These are phyloP conservation scores for Eufriesea mexicana DNA, from an alignment of 1,140 invertebrate genomes.

Conservation along the genomic window DNA sequence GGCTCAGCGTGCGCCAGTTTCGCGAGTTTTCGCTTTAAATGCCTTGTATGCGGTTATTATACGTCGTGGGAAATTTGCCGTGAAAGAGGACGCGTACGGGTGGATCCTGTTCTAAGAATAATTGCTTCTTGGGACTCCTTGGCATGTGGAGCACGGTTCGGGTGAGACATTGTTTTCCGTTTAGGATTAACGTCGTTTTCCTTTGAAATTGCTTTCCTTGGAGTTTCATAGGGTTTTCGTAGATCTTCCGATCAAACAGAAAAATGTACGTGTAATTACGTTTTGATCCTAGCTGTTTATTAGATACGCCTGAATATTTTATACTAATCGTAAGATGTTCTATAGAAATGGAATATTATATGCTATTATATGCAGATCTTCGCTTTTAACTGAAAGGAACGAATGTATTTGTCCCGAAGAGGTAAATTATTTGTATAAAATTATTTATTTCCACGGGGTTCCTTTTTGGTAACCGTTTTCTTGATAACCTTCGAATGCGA, in stretches of 20 bases:
- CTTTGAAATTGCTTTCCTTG: no score
- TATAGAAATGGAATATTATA: not conserved
- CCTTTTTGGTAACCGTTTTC: not conserved
- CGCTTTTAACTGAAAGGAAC: not conserved
- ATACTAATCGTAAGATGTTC: not conserved
- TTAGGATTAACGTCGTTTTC: no score
- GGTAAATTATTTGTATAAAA: no score
- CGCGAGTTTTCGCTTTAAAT: constrained; percentile 17
- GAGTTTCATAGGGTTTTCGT: no score
- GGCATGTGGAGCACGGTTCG: no score
- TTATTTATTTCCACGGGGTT: no score
- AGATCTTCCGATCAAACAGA: no score
- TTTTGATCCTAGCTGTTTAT: no score
- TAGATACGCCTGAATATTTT: no score
- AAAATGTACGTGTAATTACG: no score
- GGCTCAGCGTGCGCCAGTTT: not conserved
- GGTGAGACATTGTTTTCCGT: not conserved
- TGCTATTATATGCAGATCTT: not conserved
- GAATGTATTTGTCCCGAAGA: not conserved
- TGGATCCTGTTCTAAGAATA: not conserved
- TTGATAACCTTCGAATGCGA: not conserved
- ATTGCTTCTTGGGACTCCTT: not conserved
- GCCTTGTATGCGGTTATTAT: not conserved
- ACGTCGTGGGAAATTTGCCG: not conserved
- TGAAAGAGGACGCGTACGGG: not conserved